Base-by-base conservation (phyloP, 2,888 invertebrate species). In the Blera fallax region DNA sequence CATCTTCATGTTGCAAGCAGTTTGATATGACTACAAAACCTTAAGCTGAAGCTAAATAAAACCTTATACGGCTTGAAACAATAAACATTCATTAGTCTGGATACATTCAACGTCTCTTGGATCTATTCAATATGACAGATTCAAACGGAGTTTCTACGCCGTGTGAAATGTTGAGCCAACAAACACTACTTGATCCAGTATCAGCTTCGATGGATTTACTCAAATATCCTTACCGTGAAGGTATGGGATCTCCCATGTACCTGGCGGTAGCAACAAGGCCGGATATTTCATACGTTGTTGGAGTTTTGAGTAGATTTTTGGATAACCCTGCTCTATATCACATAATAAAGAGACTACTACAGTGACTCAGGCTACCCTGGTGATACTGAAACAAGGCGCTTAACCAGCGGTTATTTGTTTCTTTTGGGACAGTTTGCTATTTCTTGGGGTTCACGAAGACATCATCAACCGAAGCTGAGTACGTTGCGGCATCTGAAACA, bases 401-500 rank as follows among this genome's bases (percentile, higher is more conserved):
- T 88, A 34, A 88, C 87, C 2, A 74, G 81, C 69, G 88, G 88
- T 7, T 88, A 85, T 54, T 76, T 88, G 7, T 87, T 88, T 56
- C 29, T 85, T 43, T 78, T 88, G 16, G 79, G 88, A 24, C 87
- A 84, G 14, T 88, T 88, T 29, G 73, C 88, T 0, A 87, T 91
- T 3, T 82, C 88, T 1, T 90, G 90, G 90, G 43, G 69, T n/a
- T 90, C 89, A 45, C 80, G 88, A 73, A 10, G 64, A 29, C 64
- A 24, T 48, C 45, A 10, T 27, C 45, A 7, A 64, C 32, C 4
- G 62, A 62, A 67, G 34, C 65, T 5, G 45, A 62, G 32, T 45
- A 45, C 27, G 18, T 45, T 3, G 60, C 60, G 6, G 43, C 60
- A 43, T 62, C 60, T 3, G 60, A 52, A 56, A 34, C 56, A 14